These are phyloP conservation scores for Bolborhynchus lineola DNA, from an alignment of 2,113 vertebrate genomes.

Conservation along the genomic window DNA sequence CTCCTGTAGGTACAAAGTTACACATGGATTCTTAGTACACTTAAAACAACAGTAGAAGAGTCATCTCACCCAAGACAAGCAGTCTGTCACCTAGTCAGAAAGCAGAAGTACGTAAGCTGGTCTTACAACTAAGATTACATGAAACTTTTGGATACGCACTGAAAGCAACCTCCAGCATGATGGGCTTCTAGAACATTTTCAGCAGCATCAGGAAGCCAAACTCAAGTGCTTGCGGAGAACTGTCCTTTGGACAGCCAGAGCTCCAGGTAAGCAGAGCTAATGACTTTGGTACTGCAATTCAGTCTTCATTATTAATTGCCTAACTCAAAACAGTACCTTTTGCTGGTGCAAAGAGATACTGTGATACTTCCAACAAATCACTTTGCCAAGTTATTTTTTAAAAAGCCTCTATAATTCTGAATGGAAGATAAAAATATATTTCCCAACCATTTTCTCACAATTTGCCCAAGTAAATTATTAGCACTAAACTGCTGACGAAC, in stretches of 20 bases:
- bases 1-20: slow-evolving; percentile 65
- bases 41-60: neutral
- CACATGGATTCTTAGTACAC: neutral
- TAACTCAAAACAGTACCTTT: neutral
- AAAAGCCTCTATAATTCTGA: neutral
- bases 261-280: neutral
- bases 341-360: neutral
- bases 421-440: neutral
- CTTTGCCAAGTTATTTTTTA: neutral
- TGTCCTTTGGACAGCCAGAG: neutral
- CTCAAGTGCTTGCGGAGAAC: neutral
- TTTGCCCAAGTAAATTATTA: neutral
- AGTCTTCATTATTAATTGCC: neutral
- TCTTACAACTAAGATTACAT: neutral
- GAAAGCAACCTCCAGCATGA: neutral
- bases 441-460: neutral
- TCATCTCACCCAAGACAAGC: neutral
- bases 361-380: neutral
- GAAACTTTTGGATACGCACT: neutral
- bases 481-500: neutral
- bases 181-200: neutral
- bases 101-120: neutral
- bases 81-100: neutral
- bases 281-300: neutral
- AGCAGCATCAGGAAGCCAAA: neutral